Evolutionary conservation across 2,888 invertebrate species (phyloP), one percentile per base, ranked within the genome.

Genomic region (Glaucopsyche alexis): DNA sequence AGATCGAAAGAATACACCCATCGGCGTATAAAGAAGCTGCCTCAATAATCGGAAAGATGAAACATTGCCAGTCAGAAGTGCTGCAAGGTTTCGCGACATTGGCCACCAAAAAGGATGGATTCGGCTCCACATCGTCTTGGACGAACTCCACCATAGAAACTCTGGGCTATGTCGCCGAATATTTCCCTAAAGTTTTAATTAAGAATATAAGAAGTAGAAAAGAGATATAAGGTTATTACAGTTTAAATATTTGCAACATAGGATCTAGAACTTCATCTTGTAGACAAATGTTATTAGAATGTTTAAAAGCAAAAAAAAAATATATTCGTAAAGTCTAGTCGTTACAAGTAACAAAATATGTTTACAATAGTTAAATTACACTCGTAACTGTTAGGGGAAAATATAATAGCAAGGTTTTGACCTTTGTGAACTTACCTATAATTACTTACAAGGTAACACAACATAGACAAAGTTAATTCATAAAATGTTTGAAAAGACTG

Each of bases 1-100:
- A 94, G 75, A 94, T 95, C 69, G 85, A 84, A 47, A 83, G 87
- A 72, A 94, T 95, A 73, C 94, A 93, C 77, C 90, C 94, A 0
- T 84, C 89, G 66, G 93, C 93, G 0, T 95, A 94, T 75, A 93
- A 86, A 78, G 91, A 91, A 78, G 89, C 94, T 11, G 93, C 93
- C 0, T 72, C 83, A 8, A 79, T 85, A 52, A 86, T 94, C 69
- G 93, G 93, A 1, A 86, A 86, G 70, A 78, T 94, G n/a, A 82
- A 87, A 65, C 83, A 87, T 40, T 94, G 94, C 77, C 86, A 82
- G n/a, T 64, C 78, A 0, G 89, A 92, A n/a, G 86, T 87, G 2
- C 77, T 94, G 80, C 73, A 82, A 55, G 93, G 89, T 2, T 92
- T 94, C 73, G 94, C 93, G 3, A 81, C 80, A 5, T 81, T 94